Percentiles rank a stretch among this genome's conserved stretches.
These are phyloP conservation scores for Amblyornis subalaris DNA, from an alignment of 2,113 vertebrate species.

Conservation along the genomic window DNA sequence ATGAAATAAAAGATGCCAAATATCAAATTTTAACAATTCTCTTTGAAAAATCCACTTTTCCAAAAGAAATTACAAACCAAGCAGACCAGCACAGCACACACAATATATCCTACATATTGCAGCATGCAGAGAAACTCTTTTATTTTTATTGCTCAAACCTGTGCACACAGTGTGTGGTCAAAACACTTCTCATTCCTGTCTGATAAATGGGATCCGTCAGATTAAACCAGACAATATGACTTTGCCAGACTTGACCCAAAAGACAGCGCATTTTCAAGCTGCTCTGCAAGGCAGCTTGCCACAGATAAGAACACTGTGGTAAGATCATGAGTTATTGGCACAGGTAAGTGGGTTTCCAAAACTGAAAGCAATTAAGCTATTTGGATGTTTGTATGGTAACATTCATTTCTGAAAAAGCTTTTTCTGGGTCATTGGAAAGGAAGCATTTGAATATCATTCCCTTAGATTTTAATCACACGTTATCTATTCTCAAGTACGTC, in stretches of 20 bases:
- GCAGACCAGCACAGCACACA: not conserved
- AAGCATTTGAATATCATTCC: slow-evolving; percentile 44
- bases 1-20: not conserved
- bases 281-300: not conserved
- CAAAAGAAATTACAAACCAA: not conserved
- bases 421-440: not conserved
- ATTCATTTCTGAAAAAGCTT: slow-evolving; percentile 21
- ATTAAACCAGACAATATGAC: not conserved
- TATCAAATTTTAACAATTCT: not conserved
- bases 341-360: slow-evolving; percentile 21
- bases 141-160: not conserved
- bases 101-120: not conserved
- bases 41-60: not conserved
- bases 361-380: not conserved
- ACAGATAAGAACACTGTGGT: not conserved
- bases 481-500: slow-evolving; percentile 28
- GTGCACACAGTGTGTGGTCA: not conserved
- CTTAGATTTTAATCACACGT: slow-evolving; percentile 54
- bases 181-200: not conserved
- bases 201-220: not conserved
- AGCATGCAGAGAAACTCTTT: not conserved
- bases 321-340: slow-evolving; percentile 3
- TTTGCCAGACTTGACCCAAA: not conserved
- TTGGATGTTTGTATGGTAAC: not conserved
- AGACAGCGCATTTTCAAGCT: fast-evolving